These are phyloP conservation scores for Rhyacophila brunnea DNA, from an alignment of 1,140 invertebrate species.

Conservation along the genomic window DNA sequence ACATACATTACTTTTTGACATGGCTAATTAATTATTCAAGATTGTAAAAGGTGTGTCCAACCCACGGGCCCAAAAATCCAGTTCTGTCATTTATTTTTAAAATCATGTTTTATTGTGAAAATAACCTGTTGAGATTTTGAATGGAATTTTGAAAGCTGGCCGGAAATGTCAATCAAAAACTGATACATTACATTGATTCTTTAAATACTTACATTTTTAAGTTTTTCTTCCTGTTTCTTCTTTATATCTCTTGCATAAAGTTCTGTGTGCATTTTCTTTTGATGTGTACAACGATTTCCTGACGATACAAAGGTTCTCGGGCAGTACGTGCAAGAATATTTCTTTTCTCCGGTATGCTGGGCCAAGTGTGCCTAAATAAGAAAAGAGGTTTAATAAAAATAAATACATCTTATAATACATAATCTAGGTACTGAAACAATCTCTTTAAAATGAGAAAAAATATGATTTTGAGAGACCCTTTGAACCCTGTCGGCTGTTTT, in stretches of 20 bases:
- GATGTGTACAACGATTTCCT: slow-evolving; percentile 11
- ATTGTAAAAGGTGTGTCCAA: too few species aligned
- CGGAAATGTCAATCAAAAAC: background rate
- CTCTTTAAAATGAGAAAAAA: too few species aligned
- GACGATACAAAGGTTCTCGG: slow-evolving; percentile 2
- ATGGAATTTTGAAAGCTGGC: background rate
- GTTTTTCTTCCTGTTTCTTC: background rate
- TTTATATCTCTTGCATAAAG: background rate
- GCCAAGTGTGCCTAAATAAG: slow-evolving; percentile 10
- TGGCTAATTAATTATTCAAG: too few species aligned
- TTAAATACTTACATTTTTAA: background rate
- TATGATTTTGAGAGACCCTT: too few species aligned
- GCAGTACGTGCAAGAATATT: background rate
- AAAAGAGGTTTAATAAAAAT: too few species aligned
- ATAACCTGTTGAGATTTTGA: background rate
- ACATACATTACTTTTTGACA: too few species aligned
- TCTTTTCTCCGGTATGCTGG: slow-evolving; percentile 14
- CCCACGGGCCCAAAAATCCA: background rate
- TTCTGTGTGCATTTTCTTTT: slow-evolving; percentile 13
- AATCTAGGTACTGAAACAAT: too few species aligned
- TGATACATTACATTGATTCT: too few species aligned
- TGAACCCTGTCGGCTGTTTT: too few species aligned
- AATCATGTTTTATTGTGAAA: background rate
- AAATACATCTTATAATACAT: too few species aligned
- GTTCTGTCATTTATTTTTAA: too few species aligned